Base-by-base conservation (phyloP, 2,797 vertebrate genomes). In the Bradypodion ventrale region DNA sequence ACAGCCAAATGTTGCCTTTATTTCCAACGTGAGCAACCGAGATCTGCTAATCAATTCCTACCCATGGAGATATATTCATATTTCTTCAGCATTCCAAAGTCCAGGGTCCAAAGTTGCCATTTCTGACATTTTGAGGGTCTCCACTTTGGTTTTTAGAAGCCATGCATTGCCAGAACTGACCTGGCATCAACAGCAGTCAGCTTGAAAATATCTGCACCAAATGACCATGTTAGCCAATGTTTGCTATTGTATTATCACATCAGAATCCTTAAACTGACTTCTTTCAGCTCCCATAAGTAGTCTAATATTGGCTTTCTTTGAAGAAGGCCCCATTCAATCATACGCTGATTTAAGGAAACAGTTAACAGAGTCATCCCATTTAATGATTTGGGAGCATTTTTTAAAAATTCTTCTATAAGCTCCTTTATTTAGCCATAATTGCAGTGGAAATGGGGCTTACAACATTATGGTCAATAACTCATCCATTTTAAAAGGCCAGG, bases 391-490 rank as follows among this genome's bases (percentile, higher is more conserved):
- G 0, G 52, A 52, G n/a, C 46, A 49, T 40, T 40, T 49, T 68
- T 52, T 5, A 44, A n/a, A n/a, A n/a, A 70, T 78, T 13, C 40
- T 74, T 73, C n/a, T 74, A 7, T 35, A 44, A 82, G 15, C 2
- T 56, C 79, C 49, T 90, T 86, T 84, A 72, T 83, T 89, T 89
- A 84, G 40, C 2, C 42, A 21, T 66, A 82, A 37, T 25, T 90
- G 60, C 27, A 83, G 16, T 49, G 12, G n/a, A 89, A 89, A 80
- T 68, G 7, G 85, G 70, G 2, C 29, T 88, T 87, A 78, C 81
- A 44, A 72, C 66, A 82, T 81, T 87, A 75, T 82, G 9, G 62
- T 75, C 29, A 90, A 76, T 79, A 90, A 84, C 0, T 49, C 25
- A 23, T 35, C 15, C 78, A 7, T 82, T 89, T 93, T 87, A 74